phyloP scores from a whole-genome alignment of 2,113 vertebrate genomes.

The Centrocercus urophasianus region DNA sequence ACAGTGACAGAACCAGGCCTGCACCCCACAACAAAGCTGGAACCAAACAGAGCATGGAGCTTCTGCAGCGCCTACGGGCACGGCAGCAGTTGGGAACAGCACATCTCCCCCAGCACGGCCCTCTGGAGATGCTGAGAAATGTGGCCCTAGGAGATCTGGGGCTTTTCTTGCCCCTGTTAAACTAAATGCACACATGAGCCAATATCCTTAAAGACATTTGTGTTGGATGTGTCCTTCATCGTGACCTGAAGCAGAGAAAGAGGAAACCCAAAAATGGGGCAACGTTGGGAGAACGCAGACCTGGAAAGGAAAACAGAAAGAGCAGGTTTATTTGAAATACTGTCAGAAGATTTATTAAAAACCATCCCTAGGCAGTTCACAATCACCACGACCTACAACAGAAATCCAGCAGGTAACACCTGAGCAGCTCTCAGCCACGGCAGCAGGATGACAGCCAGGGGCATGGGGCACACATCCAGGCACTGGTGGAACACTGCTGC shows the following conservation, averaged over 20 bases:
- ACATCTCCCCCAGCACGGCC: accelerated
- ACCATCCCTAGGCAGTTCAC: slow-evolving; percentile 31
- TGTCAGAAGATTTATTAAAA: slow-evolving; percentile 46
- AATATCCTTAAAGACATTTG: accelerated
- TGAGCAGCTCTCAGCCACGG: neutral
- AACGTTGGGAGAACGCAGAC: neutral
- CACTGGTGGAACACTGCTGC: neutral
- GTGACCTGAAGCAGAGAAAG: neutral
- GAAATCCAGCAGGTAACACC: neutral
- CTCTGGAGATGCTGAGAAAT: neutral
- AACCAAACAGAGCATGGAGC: no score
- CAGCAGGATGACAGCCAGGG: neutral
- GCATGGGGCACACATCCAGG: neutral
- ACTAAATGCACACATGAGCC: no score
- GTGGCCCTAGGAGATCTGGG: neutral
- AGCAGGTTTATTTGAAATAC: neutral
- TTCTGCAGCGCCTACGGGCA: no score
- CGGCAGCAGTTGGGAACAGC: accelerated
- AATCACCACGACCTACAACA: neutral
- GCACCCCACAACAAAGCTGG: no score
- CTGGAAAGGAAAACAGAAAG: neutral
- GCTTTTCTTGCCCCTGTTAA: neutral
- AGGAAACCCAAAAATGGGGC: neutral
- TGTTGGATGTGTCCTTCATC: accelerated
- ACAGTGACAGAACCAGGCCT: no score